Evolutionary conservation across 2,113 vertebrate species (phyloP), one percentile per base, ranked within the genome.

Genomic region (Pipra filicauda): DNA sequence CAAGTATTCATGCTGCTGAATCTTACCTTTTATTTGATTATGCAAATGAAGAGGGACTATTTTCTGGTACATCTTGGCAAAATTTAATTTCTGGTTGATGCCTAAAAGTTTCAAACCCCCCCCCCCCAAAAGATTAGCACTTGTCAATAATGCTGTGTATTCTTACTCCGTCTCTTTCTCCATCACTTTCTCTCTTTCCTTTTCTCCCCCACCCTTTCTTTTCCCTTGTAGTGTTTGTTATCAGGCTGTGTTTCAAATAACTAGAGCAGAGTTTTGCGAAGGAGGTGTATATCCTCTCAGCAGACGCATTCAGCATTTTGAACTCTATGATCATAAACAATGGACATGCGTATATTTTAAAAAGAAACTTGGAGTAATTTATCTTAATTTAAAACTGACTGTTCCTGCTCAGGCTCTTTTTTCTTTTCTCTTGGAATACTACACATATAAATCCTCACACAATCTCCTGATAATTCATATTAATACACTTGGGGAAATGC

Each of bases 1-100:
- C 2, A 52, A 80, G 72, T 52, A 62, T 88, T 93, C 95, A 69
- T 78, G 64, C 92, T 96, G 54, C 39, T 72, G 91, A 92, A 88
- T 96, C 92, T 86, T 89, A 89, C 75, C 82, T 97, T 95, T 96
- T 89, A 96, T 97, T 97, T 85, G 75, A 94, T 96, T 97, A 91
- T 95, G 79, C 83, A 92, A 96, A 94, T 92, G 19, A 44, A 94
- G 48, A 79, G 51, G 70, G 43, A 72, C 81, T 93, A 41, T 95
- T 80, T 54, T 81, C 62, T 71, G 65, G 85, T 96, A 91, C 73
- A 85, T 91, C 54, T 91, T 90, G 73, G 52, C n/a, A 94, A 96
- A 93, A 87, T 91, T 95, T 94, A 88, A 93, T 96, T 96, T 97
- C 73, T 92, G 51, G 79, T 76, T 91, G 91, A 84, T 13, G 30